Base-by-base conservation (phyloP, 1,140 invertebrate species). In the Colletes latitarsis region DNA sequence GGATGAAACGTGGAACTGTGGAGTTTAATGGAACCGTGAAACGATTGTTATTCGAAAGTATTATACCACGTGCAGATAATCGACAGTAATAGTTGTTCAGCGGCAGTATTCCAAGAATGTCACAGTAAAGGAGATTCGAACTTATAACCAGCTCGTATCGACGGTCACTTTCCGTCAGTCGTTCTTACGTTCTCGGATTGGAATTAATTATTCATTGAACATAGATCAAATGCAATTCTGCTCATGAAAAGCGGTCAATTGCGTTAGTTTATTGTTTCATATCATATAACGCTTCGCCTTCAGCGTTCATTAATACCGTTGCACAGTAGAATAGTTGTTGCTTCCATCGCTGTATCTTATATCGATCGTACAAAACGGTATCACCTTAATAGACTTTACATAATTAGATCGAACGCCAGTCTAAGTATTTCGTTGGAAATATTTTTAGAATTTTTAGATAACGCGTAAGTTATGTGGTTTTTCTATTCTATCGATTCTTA, bases 131-230 rank as follows among this genome's bases (percentile, higher is more conserved):
- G 10, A 53, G 30, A 15, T 6, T 76, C 6, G 21, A 21, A 66
- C 17, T 64, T n/a, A n/a, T n/a, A 14, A 19, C 3, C 9, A 4
- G 17, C 53, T 10, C 2, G 1, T 9, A 30, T 15, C 71, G 21
- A n/a, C 43, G 46, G 49, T 46, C 53, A 67, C 66, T 70, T 71
- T 62, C 21, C 57, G 75, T 6, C 66, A 19, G 64, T 60, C 21
- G 14, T 2, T 63, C 39, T 60, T 41, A n/a, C n/a, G 55, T n/a
- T 55, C 68, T 79, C 67, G 49, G 52, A 67, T 81, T 81, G 52
- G 64, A 58, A 76, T 81, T 76, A 81, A 81, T 81, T 75, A 81
- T 79, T 79, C 62, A 79, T 72, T 62, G 77, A 73, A 73, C 69
- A 69, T 15, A 52, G 69, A 79, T 79, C 77, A 73, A 79, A 69